Percentiles rank a stretch among this genome's conserved stretches.
phyloP scores from a whole-genome alignment of 2,113 vertebrate species.

The Orientallactaga bullata region DNA sequence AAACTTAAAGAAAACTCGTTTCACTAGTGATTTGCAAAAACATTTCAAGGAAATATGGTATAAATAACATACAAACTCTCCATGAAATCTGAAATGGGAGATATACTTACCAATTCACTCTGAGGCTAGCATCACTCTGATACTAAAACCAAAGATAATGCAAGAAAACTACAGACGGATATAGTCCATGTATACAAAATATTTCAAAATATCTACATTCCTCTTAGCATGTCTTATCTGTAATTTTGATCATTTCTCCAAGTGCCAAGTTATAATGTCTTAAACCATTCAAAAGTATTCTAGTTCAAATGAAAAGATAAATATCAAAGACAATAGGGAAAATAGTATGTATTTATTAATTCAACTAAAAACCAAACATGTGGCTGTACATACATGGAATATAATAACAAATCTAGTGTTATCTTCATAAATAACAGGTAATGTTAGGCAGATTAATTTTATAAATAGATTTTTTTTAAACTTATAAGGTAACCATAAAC shows the following conservation, averaged over 20 bases:
- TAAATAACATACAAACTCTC: background rate
- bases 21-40: background rate
- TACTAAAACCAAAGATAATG: constrained; percentile 24
- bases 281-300: background rate
- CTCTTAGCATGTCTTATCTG: background rate
- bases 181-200: background rate
- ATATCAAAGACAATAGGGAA: background rate
- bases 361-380: constrained; percentile 24
- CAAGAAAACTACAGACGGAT: constrained; percentile 4
- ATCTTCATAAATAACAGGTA: background rate
- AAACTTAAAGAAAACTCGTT: constrained; percentile 10
- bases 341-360: background rate
- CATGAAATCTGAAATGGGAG: background rate
- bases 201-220: background rate
- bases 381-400: background rate
- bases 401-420: background rate
- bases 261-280: constrained; percentile 22
- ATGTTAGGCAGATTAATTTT: background rate
- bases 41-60: constrained; percentile 1
- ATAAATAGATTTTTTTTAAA: background rate
- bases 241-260: constrained; percentile 6
- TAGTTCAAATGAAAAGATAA: constrained; percentile 40
- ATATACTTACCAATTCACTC: background rate
- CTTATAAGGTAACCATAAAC: background rate
- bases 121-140: background rate